Base-by-base conservation (phyloP, 2,113 vertebrate species). In the Leptodactylus fuscus region DNA sequence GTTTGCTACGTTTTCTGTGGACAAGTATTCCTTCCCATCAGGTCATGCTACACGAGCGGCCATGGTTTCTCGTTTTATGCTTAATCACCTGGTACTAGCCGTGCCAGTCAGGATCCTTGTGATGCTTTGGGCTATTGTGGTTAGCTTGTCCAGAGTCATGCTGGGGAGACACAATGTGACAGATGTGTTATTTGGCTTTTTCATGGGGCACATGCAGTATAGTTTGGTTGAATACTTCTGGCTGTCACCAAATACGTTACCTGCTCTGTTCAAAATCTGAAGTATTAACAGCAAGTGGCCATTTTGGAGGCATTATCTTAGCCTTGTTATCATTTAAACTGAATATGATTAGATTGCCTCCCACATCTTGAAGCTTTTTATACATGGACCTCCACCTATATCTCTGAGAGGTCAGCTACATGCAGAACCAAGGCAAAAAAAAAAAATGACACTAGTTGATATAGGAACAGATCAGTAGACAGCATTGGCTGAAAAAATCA, bases 101-200 rank as follows among this genome's bases (percentile, higher is more conserved):
- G 90, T 97, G 2, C 98, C 98, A 0, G 93, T 99, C 80, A 93
- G 97, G 22, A 94, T 99, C 82, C 93, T 99, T 1, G 94, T 97
- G 71, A 89, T 98, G 69, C 95, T 98, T 87, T 99, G 98, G 98
- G 96, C 94, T 5, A 87, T 93, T 41, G 73, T 97, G 32, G 92
- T 99, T 55, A 96, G 98, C 32, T 15, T 99, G 81, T 99, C 98
- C 15, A 94, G 98, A 24, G 95, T 99, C 81, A 93, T 99, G 94
- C 94, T 99, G 86, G 98, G 98, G 75, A 92, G 98, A 27, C 98
- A 99, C 94, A 97, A 99, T 7, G 97, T 99, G 89, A 97, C 96
- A 0, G 98, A 99, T 0, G 98, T 99, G 88, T 87, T 94, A 18
- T 98, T 96, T 10, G 98, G 98, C 13, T 95, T 99, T 90, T 89